Base-by-base conservation (phyloP, 2,888 invertebrate species). In the Anoncus sp. region DNA sequence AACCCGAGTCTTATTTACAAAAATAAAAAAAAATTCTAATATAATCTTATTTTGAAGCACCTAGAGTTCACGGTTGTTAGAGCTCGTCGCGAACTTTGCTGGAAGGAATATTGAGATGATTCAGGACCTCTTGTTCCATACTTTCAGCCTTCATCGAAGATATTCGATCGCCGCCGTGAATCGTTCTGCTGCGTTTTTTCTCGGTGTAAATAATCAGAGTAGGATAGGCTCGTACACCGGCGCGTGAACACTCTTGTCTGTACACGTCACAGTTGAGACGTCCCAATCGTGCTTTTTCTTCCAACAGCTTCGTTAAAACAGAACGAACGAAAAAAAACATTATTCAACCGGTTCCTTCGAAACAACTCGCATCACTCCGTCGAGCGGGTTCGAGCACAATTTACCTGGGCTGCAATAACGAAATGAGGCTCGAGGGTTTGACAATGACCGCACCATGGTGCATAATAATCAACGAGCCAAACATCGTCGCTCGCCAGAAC, bases 351-450 rank as follows among this genome's bases (percentile, higher is more conserved):
- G 7, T 6, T 1, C 16, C n/a, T 10, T n/a, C 12, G 6, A 9
- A 62, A 12, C 12, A 10, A n/a, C n/a, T n/a, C n/a, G n/a, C n/a
- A n/a, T n/a, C n/a, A n/a, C n/a, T n/a, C n/a, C n/a, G n/a, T n/a
- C n/a, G n/a, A n/a, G n/a, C n/a, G n/a, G n/a, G n/a, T 40, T 62
- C 53, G 22, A 22, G 4, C n/a, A n/a, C n/a, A n/a, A n/a, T n/a
- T 84, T 89, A 95, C 95, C 92, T 93, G 92, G 12, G 95, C 94
- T 57, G 94, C 92, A 81, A 92, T 91, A 81, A 94, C 93, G 90
- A 94, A 96, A 80, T 94, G 94, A 2, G 96, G 95, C 77, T 94
- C 94, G 88, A 96, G 94, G 78, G 92, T 92, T 79, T 93, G 92
- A 85, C 95, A 96, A 84, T 93, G 93, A 18, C 92, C 92, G 86